Percentiles rank a stretch among this genome's conserved stretches.
phyloP scores from a whole-genome alignment of 2,113 vertebrate genomes.

The Nycticebus coucang region DNA sequence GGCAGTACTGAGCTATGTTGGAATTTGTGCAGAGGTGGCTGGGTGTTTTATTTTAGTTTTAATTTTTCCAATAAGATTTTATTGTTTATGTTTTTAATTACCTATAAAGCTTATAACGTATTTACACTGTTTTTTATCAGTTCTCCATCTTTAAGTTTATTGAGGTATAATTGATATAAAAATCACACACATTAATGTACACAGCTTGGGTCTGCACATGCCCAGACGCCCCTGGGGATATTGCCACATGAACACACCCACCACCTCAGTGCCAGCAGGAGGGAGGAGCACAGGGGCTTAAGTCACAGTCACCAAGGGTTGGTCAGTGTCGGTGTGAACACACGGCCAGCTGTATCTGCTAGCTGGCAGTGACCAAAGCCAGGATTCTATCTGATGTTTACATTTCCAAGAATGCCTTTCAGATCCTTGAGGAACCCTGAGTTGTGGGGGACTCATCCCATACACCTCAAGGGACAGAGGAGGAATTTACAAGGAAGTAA shows the following conservation, averaged over 20 bases:
- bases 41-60: background rate
- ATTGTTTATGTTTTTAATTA: background rate
- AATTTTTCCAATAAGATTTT: background rate
- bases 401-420: background rate
- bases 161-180: background rate
- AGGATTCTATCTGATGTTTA: background rate
- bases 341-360: background rate
- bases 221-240: too few species aligned
- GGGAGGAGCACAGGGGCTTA: fast-evolving
- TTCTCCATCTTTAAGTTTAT: background rate
- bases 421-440: background rate
- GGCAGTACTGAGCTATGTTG: background rate
- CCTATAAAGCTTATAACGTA: background rate
- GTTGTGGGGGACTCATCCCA: background rate
- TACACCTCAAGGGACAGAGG: background rate
- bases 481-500: background rate
- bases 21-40: background rate
- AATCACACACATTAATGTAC: background rate
- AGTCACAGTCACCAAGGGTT: background rate
- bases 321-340: background rate
- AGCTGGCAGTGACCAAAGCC: background rate
- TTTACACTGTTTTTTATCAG: background rate
- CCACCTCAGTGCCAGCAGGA: too few species aligned
- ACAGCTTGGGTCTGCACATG: background rate
- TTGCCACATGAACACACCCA: background rate